Conservation (phyloP, 2,797 vertebrate genomes). For the Neosilurus mollespiculum region DNA sequence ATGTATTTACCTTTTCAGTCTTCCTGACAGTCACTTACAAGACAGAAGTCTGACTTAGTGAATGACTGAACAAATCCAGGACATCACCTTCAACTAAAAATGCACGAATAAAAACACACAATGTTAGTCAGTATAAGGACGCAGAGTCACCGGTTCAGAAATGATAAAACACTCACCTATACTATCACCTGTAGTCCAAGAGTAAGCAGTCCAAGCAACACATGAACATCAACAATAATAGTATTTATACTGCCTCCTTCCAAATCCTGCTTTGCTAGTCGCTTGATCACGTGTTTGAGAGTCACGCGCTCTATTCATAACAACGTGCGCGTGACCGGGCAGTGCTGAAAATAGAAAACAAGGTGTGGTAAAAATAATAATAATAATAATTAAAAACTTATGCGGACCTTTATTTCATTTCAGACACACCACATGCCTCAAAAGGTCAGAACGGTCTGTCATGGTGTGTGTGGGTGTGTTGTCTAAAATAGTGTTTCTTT, state of each 20-base stretch:
- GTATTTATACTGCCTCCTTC: not conserved
- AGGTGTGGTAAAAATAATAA: no score
- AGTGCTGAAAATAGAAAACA: not conserved
- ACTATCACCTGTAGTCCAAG: not conserved
- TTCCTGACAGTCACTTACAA: not conserved
- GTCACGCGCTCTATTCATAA: conserved; percentile 53
- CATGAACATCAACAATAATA: not conserved
- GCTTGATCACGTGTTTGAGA: conserved; percentile 46
- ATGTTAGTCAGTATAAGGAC: not conserved
- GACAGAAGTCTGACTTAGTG: not conserved
- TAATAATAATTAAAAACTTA: no score
- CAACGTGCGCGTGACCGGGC: conserved; percentile 43
- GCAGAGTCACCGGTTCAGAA: not conserved
- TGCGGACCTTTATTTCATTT: not conserved
- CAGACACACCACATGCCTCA: not conserved
- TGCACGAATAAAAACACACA: not conserved
- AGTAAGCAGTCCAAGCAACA: no score
- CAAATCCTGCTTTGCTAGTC: not conserved
- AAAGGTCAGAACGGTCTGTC: not conserved
- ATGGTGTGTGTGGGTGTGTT: not conserved
- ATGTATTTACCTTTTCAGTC: conserved; percentile 17
- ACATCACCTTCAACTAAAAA: not conserved
- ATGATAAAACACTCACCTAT: not conserved
- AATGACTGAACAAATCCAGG: not conserved
- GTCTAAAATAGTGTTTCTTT: not conserved